Evolutionary conservation across 2,113 vertebrate species (phyloP).

Genomic region (Chloropsis cyanopogon): DNA sequence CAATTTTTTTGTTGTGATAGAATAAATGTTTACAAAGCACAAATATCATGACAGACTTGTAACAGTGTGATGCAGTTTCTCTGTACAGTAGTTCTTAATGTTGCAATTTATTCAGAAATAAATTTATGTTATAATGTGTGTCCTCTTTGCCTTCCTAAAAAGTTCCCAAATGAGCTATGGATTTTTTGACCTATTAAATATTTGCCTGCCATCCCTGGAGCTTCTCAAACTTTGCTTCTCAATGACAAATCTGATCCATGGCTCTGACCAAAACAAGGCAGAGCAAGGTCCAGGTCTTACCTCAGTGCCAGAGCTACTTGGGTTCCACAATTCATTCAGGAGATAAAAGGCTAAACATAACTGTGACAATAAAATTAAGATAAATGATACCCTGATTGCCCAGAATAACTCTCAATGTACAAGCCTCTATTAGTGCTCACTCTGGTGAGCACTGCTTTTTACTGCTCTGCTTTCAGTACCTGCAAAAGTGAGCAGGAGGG

Average conservation of each 20-base stretch:
- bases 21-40: conserved; percentile 79
- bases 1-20: conserved; percentile 51
- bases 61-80: conserved; percentile 67
- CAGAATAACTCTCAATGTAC: neutral
- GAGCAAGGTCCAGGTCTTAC: neutral
- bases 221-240: neutral
- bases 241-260: neutral
- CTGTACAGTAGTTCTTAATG: conserved; percentile 61
- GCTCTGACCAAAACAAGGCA: neutral
- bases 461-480: neutral
- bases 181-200: neutral
- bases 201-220: neutral
- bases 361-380: neutral
- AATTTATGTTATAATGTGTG: conserved; percentile 62
- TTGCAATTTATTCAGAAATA: conserved; percentile 71
- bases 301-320: neutral
- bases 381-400: neutral
- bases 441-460: neutral
- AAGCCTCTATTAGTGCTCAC: neutral
- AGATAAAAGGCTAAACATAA: neutral
- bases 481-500: neutral
- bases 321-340: neutral
- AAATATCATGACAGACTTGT: conserved; percentile 65
- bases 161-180: neutral
- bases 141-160: neutral